Evolutionary conservation across 2,113 vertebrate species (phyloP), one percentile per base, ranked within the genome.

Genomic region (Poecile atricapillus): DNA sequence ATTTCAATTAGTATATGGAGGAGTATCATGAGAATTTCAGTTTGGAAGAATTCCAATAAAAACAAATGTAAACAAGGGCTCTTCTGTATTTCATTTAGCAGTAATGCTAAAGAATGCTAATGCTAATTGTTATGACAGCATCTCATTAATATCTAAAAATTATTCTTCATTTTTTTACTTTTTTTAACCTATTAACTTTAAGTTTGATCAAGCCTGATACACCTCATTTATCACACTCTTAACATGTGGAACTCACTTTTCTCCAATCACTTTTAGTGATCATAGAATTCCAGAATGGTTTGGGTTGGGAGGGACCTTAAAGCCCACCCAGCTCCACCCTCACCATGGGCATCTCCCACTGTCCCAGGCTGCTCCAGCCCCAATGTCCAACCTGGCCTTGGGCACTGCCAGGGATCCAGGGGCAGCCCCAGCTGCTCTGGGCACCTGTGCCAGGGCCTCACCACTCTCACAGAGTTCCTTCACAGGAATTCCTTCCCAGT

Each of bases 371-470:
- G 39, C 60, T 59, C 60, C 75, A 0, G 6, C 17, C 49, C 58
- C 0, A n/a, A n/a, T n/a, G 0, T 56, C 50, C 69, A 75, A 0
- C 46, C 53, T 39, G 39, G 15, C n/a, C 53, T 46, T 5, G 78
- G 53, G 0, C 86, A 60, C 24, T 75, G 0, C 46, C 78, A 89
- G 78, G 50, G 78, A 25, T 47, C 9, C 84, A 87, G 62, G 62
- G 24, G 39, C 78, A 89, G 69, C 39, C 87, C 10, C 28, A 89
- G 78, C 53, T 82, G 6, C 62, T 68, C 69, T 75, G 77, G 37
- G 23, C 15, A 46, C 3, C 39, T 53, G 30, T 68, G 39, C 85
- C 65, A 80, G 56, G 13, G 6, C 47, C 46, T 86, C 0, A 2
- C 15, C 46, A n/a, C 56, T 15, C 56, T 70, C 4, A 0, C 56